phyloP scores from a whole-genome alignment of 2,113 vertebrate species.

The Hypanus sabinus region DNA sequence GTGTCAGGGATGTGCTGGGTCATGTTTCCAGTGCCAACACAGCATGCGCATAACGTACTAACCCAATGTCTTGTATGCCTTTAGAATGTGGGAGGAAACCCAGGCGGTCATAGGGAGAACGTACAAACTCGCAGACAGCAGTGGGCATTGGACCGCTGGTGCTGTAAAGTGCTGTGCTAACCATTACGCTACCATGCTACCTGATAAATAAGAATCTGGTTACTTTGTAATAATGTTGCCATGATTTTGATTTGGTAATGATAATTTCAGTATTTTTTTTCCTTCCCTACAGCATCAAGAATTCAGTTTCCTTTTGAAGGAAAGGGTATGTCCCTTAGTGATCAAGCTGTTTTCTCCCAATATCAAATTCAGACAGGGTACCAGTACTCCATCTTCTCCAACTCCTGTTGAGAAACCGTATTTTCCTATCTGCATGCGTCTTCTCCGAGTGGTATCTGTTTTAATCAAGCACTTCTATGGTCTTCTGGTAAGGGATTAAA shows the following conservation, averaged over 20 bases:
- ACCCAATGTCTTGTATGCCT: too few species aligned
- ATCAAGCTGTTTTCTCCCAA: slow-evolving; percentile 99
- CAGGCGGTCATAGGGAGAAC: too few species aligned
- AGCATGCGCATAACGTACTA: too few species aligned
- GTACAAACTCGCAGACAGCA: too few species aligned
- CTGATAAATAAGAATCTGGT: neutral
- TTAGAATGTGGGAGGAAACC: too few species aligned
- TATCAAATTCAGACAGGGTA: slow-evolving; percentile 97
- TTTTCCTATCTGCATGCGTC: slow-evolving; percentile 97
- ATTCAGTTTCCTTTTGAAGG: slow-evolving; percentile 96
- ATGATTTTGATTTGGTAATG: neutral
- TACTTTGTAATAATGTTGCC: neutral
- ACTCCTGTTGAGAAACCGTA: slow-evolving; percentile 94
- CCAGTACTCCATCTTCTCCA: slow-evolving; percentile 74
- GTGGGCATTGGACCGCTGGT: too few species aligned
- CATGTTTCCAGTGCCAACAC: too few species aligned
- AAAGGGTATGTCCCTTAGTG: slow-evolving; percentile 93
- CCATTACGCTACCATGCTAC: too few species aligned
- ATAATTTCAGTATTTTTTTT: slow-evolving; percentile 26
- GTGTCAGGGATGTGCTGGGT: too few species aligned
- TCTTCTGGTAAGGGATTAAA: slow-evolving; percentile 71
- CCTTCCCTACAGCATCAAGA: slow-evolving; percentile 78
- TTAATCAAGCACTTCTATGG: slow-evolving; percentile 97
- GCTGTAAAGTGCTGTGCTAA: too few species aligned
- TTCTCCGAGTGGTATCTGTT: slow-evolving; percentile 91